Evolutionary conservation across 2,797 vertebrate species (phyloP), one percentile per base, ranked within the genome.

Genomic region (Lagothrix lagotricha): DNA sequence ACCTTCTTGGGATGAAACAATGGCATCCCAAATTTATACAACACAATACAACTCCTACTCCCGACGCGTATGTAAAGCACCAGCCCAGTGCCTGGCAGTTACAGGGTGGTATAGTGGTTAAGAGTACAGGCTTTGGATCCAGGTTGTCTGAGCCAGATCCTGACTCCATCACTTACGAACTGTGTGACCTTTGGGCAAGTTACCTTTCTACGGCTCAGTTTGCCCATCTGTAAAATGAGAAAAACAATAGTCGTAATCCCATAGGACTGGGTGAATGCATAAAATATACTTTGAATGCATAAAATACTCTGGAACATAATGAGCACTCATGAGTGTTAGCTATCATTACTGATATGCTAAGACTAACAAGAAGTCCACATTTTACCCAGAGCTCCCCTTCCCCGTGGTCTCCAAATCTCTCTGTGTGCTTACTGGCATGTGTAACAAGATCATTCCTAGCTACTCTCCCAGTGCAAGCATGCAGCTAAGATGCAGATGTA

Each of bases 41-140:
- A 41, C 73, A 73, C 11, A 58, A 6, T 79, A 24, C 19, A 58
- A 52, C 26, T 20, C 26, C 48, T 58, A 20, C 28, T 20, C 30
- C 28, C 30, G 4, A 13, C 3, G 17, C 7, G n/a, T 28, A 7
- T 10, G 1, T 13, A 4, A 64, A 15, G 7, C 46, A 5, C 19
- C 19, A 73, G 36, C 19, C 33, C 0, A 0, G 15, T 24, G 22
- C 58, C 72, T 36, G n/a, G 5, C 3, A 22, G 44, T 44, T 9
- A 52, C 10, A 11, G 36, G 41, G 30, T 2, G 1, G 1, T 3
- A 14, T 0, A 6, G 5, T 8, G 36, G 12, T 28, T 39, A 44
- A 54, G 75, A 52, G 5, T 10, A 4, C 17, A 84, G 17, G 61
- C 36, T 52, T 84, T 57, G 46, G 20, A 84, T 14, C 22, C 75